These are phyloP conservation scores for Drosophila imparisetae DNA, from an alignment of 2,888 invertebrate species.

Conservation along the genomic window DNA sequence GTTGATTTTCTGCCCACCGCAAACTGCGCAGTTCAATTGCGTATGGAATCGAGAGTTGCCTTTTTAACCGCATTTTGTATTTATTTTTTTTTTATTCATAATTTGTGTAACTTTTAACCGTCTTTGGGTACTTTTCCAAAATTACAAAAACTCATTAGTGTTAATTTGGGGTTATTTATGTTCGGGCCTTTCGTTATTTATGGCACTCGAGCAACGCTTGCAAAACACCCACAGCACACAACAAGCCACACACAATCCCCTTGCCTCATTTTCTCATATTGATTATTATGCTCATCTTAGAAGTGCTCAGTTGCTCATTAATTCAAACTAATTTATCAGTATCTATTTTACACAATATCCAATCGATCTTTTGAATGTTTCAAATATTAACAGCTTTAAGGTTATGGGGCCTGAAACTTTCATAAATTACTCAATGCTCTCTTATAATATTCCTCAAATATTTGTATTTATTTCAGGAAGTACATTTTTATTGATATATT, in stretches of 20 bases:
- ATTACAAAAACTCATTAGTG: constrained; percentile 68
- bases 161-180: constrained; percentile 51
- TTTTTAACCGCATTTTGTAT: constrained; percentile 37
- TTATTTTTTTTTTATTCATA: not conserved
- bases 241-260: not conserved
- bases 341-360: not conserved
- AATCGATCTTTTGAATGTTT: not conserved
- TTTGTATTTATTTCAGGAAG: not conserved
- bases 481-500: not conserved
- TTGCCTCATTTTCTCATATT: not conserved
- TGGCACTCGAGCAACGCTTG: constrained; percentile 36
- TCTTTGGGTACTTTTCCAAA: constrained; percentile 42
- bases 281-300: not conserved
- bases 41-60: constrained; percentile 17
- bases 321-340: not conserved
- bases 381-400: not conserved
- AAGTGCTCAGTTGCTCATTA: not conserved
- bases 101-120: constrained; percentile 34
- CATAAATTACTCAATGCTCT: not conserved
- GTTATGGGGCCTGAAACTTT: not conserved
- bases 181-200: constrained; percentile 59
- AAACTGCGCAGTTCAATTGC: constrained; percentile 45
- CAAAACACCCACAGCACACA: constrained; percentile 47
- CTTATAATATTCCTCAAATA: not conserved
- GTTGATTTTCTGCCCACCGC: constrained; percentile 27